Base-by-base conservation (phyloP, 2,797 vertebrate species). In the Pipistrellus pygmaeus region DNA sequence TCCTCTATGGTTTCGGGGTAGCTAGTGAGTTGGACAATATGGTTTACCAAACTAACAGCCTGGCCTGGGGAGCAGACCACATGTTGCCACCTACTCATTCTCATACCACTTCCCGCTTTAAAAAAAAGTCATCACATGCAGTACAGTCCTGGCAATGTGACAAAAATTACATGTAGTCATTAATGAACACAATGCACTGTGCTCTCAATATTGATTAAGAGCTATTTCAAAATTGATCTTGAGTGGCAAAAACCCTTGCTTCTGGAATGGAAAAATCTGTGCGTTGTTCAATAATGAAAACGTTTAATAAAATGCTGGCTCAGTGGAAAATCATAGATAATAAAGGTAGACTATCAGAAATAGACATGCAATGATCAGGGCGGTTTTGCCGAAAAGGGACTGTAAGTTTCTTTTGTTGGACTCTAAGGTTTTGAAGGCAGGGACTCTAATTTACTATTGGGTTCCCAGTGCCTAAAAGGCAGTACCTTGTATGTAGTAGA, bases 1-100 rank as follows among this genome's bases (percentile, higher is more conserved):
- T 98, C 98, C 96, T 98, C 97, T 97, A 98, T 98, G 5, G 98
- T 98, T 97, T 98, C 98, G 85, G 98, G 98, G 38, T 97, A 97
- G 98, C 98, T 98, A 98, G 94, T 94, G 96, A 96, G 97, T 98
- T 96, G 98, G 94, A 98, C 92, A 97, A 98, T 60, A 96, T 2
- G 81, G 72, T 96, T 98, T 97, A 98, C 96, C 94, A 88, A 93
- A 90, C 91, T 83, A 90, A 68, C 25, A 93, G 20, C 20, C 25
- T 7, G 71, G 41, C 11, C 51, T 14, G n/a, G 76, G 51, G 44
- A 84, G 41, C 76, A 57, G 64, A 81, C 17, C 64, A 5, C 0
- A 38, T 3, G 35, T 20, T 41, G 25, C 17, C 55, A 48, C 94
- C 80, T 30, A 27, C 38, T 51, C 76, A 81, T 62, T 77, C 68